Conservation (phyloP, 2,888 invertebrate species). For the Himalopsyche anomala region DNA sequence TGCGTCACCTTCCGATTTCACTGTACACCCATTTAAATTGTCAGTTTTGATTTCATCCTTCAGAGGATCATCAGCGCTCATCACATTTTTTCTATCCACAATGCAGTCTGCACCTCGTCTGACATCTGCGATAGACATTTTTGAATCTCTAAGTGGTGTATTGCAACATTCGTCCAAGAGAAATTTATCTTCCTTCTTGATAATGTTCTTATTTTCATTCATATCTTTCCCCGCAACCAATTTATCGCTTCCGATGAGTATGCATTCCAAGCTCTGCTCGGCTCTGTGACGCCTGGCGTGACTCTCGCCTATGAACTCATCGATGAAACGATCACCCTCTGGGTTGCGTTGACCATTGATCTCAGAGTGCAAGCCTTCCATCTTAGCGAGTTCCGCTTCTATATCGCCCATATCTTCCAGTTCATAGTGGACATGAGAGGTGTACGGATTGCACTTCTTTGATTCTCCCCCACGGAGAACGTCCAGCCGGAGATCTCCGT, state of each 20-base stretch:
- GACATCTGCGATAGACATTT: conserved; percentile 23
- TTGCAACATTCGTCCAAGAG: conserved; percentile 71
- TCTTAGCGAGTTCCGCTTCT: conserved; percentile 83
- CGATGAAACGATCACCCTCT: conserved; percentile 67
- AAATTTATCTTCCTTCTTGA: conserved; percentile 64
- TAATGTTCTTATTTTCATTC: conserved; percentile 68
- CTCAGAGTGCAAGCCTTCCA: conserved; percentile 77
- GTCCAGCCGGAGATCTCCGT: conserved; percentile 60
- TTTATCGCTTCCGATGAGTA: conserved; percentile 63
- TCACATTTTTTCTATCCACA: conserved; percentile 56
- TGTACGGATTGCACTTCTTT: conserved; percentile 54
- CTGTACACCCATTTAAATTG: conserved; percentile 46
- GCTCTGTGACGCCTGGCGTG: conserved; percentile 52
- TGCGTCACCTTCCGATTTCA: conserved; percentile 58
- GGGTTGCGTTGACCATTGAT: conserved; percentile 71
- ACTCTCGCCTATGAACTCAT: conserved; percentile 62
- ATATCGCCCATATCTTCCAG: conserved; percentile 80
- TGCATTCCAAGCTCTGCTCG: conserved; percentile 67
- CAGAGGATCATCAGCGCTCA: conserved; percentile 64
- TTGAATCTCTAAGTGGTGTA: conserved; percentile 48
- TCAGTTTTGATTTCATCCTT: conserved; percentile 58
- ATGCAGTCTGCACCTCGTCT: conserved; percentile 5
- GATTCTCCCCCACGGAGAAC: conserved; percentile 52
- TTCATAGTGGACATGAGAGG: conserved; percentile 66
- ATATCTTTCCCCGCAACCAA: conserved; percentile 67